Base-by-base conservation (phyloP, 2,888 invertebrate species). In the Phengaris arion region DNA sequence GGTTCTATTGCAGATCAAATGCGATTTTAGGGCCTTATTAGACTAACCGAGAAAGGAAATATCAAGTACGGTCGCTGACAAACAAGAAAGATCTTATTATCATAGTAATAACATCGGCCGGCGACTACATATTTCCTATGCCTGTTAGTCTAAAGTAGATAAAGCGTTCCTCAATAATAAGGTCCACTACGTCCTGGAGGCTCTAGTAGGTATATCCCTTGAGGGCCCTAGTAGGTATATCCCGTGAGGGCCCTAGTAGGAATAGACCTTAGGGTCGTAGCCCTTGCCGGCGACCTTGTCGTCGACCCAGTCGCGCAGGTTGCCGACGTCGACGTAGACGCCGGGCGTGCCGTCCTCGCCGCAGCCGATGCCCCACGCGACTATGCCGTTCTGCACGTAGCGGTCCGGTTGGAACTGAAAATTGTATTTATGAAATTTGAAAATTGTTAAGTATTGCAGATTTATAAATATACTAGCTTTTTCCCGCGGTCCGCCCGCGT, bases 281-380 rank as follows among this genome's bases (percentile, higher is more conserved):
- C 93, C 92, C 76, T 94, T 85, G 69, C 86, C 92, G 59, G 81
- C 86, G 52, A 95, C 86, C 78, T 95, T 93, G 79, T 95, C 93
- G 80, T 96, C 95, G 78, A 98, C 96, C 97, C 97, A 97, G 12
- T 89, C 85, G 1, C 96, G 92, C 12, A 95, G 93, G 54, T 91
- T 85, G 0, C 95, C 93, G 1, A 97, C 94, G 84, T 96, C 81
- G 4, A 80, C 81, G 76, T 82, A 82, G 0, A 81, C 81, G 0
- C 82, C 82, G 0, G 82, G 82, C 7, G 79, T 79, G 0, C 79
- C 78, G 7, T 80, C 79, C 8, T 80, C 79, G 0, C 83, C 96
- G 81, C 97, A 97, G 0, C 95, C 96, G 79, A 97, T 95, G 15
- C 97, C 96, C 96, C 96, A 97, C 6, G 96, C 95, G 0, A 97